These are phyloP conservation scores for Agraylea sexmaculata DNA, from an alignment of 1,140 invertebrate genomes.

Conservation along the genomic window DNA sequence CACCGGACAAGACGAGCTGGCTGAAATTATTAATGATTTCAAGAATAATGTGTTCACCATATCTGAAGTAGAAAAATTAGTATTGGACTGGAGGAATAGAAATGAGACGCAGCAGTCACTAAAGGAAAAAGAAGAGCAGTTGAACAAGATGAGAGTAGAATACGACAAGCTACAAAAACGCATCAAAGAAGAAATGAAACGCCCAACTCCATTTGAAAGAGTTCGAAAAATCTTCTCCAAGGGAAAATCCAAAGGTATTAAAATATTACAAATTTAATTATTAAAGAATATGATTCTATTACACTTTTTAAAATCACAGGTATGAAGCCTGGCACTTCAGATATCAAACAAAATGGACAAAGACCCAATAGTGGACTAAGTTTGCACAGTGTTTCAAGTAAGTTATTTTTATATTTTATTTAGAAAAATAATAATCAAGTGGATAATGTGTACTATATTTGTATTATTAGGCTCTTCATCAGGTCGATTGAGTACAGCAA, in stretches of 20 bases:
- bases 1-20: constrained; percentile 57
- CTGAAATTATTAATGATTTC: constrained; percentile 80
- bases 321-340: constrained; percentile 2
- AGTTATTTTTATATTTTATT: no score
- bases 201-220: constrained; percentile 64
- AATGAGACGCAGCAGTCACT: constrained; percentile 77
- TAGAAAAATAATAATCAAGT: no score
- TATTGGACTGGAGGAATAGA: constrained; percentile 72
- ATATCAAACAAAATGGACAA: constrained; percentile 24
- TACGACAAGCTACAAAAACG: constrained; percentile 70
- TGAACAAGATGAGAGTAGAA: constrained; percentile 64
- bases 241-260: constrained; percentile 40
- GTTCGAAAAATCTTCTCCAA: constrained; percentile 65
- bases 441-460: no score
- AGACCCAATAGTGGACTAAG: constrained; percentile 63
- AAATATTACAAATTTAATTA: constrained; percentile 30
- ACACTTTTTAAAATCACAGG: not conserved
- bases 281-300: constrained; percentile 6
- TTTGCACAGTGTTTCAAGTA: constrained; percentile 56
- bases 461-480: constrained; percentile 55
- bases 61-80: constrained; percentile 69
- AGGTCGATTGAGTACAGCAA: constrained; percentile 64
- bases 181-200: constrained; percentile 58
- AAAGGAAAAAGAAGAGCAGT: constrained; percentile 70
- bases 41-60: constrained; percentile 81